phyloP scores from a whole-genome alignment of 2,888 invertebrate species.

The Lordiphosa andalusiaca region DNA sequence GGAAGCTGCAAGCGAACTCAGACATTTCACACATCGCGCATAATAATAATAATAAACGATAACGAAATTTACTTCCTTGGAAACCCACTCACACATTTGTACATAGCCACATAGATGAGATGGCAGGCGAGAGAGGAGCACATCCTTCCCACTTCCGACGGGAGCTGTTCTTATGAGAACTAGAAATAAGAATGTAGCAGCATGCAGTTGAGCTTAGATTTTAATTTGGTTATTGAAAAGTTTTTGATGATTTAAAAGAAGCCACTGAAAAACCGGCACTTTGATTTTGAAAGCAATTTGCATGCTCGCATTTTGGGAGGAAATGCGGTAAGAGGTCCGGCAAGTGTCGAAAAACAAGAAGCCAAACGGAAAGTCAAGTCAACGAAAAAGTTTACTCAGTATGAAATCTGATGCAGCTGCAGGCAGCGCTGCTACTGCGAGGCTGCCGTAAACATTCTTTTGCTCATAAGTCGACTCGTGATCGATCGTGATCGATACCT shows the following conservation, averaged over 20 bases:
- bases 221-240: constrained; percentile 51
- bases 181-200: constrained; percentile 32
- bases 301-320: background rate
- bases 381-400: too few species aligned
- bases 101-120: constrained; percentile 14
- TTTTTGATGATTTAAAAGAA: background rate
- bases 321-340: too few species aligned
- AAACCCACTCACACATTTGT: constrained; percentile 38
- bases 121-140: constrained; percentile 52
- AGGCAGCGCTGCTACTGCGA: too few species aligned
- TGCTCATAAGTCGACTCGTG: too few species aligned
- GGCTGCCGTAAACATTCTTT: too few species aligned
- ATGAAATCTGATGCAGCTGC: too few species aligned
- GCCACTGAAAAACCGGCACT: background rate
- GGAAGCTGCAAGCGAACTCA: constrained; percentile 35
- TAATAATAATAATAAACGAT: constrained; percentile 76
- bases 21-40: constrained; percentile 70
- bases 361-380: too few species aligned
- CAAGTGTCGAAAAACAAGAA: too few species aligned
- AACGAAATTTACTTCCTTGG: constrained; percentile 69
- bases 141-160: constrained; percentile 62
- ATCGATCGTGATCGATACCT: too few species aligned
- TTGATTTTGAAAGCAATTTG: background rate
- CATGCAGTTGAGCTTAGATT: constrained; percentile 28
- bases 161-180: constrained; percentile 54